These are phyloP conservation scores for Morelia viridis DNA, from an alignment of 2,797 vertebrate species.

Conservation along the genomic window DNA sequence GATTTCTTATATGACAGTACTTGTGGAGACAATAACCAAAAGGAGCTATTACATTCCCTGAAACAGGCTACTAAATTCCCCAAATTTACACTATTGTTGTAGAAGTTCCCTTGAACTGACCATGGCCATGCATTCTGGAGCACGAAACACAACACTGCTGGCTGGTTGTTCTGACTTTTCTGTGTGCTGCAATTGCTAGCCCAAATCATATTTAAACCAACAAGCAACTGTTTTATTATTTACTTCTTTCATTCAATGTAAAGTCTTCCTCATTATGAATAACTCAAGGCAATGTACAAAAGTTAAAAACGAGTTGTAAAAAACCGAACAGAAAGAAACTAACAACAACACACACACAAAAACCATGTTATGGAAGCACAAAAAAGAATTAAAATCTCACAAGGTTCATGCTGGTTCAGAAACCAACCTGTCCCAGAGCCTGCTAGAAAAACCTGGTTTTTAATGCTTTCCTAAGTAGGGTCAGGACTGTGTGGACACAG, in stretches of 20 bases:
- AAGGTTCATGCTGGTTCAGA: too few species aligned
- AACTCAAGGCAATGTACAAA: too few species aligned
- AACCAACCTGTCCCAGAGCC: too few species aligned
- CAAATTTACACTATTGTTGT: slow-evolving; percentile 57
- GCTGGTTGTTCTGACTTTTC: slow-evolving; percentile 48
- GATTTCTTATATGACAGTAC: not conserved
- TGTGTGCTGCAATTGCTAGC: slow-evolving; percentile 23
- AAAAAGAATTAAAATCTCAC: too few species aligned
- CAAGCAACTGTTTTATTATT: not conserved
- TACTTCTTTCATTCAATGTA: not conserved
- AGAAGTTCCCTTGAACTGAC: slow-evolving; percentile 44
- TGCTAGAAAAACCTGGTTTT: too few species aligned
- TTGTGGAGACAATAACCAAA: slow-evolving; percentile 2
- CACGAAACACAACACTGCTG: slow-evolving; percentile 50
- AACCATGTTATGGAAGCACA: too few species aligned
- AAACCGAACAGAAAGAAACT: too few species aligned
- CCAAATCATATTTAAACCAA: slow-evolving; percentile 42
- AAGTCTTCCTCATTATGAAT: too few species aligned
- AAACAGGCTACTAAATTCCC: slow-evolving; percentile 39
- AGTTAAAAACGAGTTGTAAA: too few species aligned
- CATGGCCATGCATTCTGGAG: slow-evolving; percentile 54
- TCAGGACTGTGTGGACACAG: too few species aligned
- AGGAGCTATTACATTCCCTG: slow-evolving; percentile 29
- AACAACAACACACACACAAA: too few species aligned
- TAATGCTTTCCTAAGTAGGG: too few species aligned